Conservation (phyloP, 2,888 invertebrate genomes). For the Leptopilina myrica region DNA sequence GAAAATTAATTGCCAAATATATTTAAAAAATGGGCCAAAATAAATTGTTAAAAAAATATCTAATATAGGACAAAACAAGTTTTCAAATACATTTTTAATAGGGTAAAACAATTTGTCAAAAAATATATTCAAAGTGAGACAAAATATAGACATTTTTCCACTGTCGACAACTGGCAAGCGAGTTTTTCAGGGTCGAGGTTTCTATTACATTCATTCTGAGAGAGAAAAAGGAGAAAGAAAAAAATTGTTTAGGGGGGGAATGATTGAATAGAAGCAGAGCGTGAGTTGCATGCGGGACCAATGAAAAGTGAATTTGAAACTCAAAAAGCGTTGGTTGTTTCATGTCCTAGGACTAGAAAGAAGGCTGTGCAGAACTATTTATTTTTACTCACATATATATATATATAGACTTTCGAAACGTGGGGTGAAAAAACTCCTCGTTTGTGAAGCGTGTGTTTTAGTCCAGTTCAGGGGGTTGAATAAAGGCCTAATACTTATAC, state of each 20-base stretch:
- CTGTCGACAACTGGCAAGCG: constrained; percentile 8
- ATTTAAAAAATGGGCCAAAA: too few species aligned
- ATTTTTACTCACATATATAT: background rate
- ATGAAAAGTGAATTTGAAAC: constrained; percentile 12
- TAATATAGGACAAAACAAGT: too few species aligned
- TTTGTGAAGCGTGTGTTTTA: background rate
- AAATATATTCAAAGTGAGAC: background rate
- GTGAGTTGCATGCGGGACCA: constrained; percentile 33
- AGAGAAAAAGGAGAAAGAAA: constrained; percentile 2
- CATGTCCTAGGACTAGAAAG: background rate
- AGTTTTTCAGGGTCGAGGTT: constrained; percentile 33
- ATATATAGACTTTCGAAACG: background rate
- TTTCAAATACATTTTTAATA: too few species aligned
- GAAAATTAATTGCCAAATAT: too few species aligned
- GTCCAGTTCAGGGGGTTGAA: constrained; percentile 39
- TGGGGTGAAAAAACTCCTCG: background rate
- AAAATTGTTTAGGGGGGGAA: background rate
- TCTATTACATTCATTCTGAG: constrained; percentile 29
- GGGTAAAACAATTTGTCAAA: too few species aligned
- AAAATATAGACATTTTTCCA: background rate
- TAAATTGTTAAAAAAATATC: too few species aligned
- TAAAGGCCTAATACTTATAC: constrained; percentile 31
- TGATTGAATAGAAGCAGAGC: constrained; percentile 20
- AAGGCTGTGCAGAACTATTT: background rate
- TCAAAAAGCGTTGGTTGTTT: constrained; percentile 2